These are phyloP conservation scores for Columbina picui DNA, from an alignment of 2,113 vertebrate species.

Conservation along the genomic window DNA sequence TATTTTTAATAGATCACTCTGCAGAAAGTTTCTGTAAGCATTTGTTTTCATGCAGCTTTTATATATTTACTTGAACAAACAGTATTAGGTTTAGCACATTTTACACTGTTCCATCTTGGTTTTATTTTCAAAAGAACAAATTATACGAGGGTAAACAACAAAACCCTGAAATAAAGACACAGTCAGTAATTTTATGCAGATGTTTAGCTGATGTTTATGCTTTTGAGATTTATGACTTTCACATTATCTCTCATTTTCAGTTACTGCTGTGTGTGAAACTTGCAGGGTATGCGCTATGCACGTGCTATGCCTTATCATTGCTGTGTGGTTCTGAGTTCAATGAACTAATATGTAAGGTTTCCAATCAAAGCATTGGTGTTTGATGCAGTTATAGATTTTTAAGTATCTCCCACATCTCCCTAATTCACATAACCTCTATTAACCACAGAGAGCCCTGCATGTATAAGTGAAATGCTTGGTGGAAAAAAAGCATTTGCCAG, in stretches of 20 bases:
- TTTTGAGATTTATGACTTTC: not conserved
- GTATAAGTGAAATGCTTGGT: not conserved
- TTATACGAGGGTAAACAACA: not conserved
- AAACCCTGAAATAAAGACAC: not conserved
- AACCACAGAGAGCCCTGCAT: not conserved
- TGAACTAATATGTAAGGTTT: not conserved
- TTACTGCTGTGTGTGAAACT: not conserved
- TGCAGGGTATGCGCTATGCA: not conserved
- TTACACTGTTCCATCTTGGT: not conserved
- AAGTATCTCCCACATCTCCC: not conserved
- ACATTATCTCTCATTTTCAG: not conserved
- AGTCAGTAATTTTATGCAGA: not conserved
- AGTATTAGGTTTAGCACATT: not conserved
- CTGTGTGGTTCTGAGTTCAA: not conserved
- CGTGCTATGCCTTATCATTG: not conserved
- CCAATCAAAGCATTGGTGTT: not conserved
- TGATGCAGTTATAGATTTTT: not conserved
- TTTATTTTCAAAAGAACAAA: not conserved
- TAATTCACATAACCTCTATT: slow-evolving; percentile 36
- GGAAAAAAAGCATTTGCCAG: not conserved
- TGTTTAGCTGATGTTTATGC: not conserved
- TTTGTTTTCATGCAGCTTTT: not conserved
- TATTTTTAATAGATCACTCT: not conserved
- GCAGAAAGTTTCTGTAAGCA: not conserved
- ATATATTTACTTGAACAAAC: not conserved